Percentiles rank a stretch among this genome's conserved stretches.
Evolutionary conservation across 2,113 vertebrate genomes (phyloP).

Genomic region (Microcebus jonahi): DNA sequence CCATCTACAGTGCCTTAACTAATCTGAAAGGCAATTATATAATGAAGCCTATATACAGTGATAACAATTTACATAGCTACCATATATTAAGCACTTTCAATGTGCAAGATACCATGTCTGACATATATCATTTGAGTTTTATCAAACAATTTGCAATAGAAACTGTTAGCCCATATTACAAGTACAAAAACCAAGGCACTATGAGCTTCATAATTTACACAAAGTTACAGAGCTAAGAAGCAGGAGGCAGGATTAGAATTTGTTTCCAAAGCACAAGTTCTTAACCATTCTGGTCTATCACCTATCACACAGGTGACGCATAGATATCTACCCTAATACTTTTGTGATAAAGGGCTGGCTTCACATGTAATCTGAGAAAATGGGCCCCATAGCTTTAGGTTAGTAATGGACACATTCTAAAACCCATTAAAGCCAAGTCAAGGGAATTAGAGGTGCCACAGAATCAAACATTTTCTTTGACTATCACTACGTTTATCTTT

Average conservation of each 20-base stretch:
- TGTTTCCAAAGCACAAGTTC: background rate
- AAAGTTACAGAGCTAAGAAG: background rate
- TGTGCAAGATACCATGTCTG: background rate
- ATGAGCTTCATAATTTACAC: background rate
- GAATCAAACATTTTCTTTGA: slow-evolving; percentile 5
- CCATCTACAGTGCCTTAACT: background rate
- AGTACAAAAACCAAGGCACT: background rate
- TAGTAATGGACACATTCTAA: background rate
- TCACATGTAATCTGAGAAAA: background rate
- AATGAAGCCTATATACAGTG: background rate
- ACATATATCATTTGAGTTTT: background rate
- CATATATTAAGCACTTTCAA: background rate
- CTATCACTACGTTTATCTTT: background rate
- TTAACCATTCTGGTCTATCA: background rate
- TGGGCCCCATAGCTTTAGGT: background rate
- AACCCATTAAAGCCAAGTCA: slow-evolving; percentile 46
- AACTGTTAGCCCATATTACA: background rate
- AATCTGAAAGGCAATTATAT: background rate
- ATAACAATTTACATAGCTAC: background rate
- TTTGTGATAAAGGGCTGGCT: background rate
- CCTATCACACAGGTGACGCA: background rate
- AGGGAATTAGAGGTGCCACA: background rate
- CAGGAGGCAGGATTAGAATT: background rate
- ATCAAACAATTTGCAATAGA: background rate
- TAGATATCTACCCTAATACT: background rate